Conservation (phyloP, 2,888 invertebrate species). For the Temnothorax ravouxi region DNA sequence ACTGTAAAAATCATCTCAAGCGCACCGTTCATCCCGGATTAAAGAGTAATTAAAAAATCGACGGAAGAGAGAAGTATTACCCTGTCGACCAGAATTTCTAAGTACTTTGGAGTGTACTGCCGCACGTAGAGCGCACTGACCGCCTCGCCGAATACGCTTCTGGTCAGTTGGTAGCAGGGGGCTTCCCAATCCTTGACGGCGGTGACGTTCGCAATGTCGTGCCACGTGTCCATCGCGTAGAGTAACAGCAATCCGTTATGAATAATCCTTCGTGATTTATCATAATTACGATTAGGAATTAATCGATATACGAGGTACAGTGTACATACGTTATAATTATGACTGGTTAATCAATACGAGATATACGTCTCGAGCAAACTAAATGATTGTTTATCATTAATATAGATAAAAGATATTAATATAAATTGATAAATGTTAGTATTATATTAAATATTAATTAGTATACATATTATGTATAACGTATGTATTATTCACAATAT, state of each 20-base stretch:
- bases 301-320: neutral
- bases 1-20: too few species aligned
- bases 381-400: neutral
- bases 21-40: neutral
- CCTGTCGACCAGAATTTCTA: conserved; percentile 84
- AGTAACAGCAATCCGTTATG: conserved; percentile 87
- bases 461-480: neutral
- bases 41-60: neutral
- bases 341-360: neutral
- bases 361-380: too few species aligned
- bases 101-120: conserved; percentile 85
- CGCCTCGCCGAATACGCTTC: conserved; percentile 84
- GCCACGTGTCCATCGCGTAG: conserved; percentile 86
- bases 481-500: neutral
- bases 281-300: conserved; percentile 10
- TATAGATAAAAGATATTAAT: neutral
- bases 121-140: conserved; percentile 87
- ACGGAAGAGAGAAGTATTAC: conserved; percentile 76
- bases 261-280: conserved; percentile 83
- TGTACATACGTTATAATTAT: conserved; percentile 9
- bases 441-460: neutral
- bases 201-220: conserved; percentile 86
- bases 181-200: conserved; percentile 83
- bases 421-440: neutral
- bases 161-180: conserved; percentile 85